Base-by-base conservation (phyloP, 1,140 invertebrate genomes). In the Drosophila micromelanica region DNA sequence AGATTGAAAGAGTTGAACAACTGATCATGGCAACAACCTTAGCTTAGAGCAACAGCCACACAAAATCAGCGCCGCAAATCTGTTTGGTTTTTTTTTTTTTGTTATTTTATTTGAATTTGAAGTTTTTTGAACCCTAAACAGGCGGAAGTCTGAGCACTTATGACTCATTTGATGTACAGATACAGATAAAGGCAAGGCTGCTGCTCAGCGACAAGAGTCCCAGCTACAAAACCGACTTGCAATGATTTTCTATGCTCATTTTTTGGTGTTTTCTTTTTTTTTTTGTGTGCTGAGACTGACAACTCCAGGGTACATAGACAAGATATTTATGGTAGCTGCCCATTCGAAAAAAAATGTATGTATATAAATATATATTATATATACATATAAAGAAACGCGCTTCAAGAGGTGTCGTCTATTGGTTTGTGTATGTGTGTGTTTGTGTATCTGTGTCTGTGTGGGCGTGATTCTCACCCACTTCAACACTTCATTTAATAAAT, bases 401-500 rank as follows among this genome's bases (percentile, higher is more conserved):
- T 35, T 35, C n/a, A 13, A 6, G 35, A 12, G 38, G 23, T 27
- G 27, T 6, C 7, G 54, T 11, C 15, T 62, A 2, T 35, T 11
- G 40, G 1, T 35, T 27, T 23, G 62, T n/a, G n/a, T n/a, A n/a
- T 51, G 38, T 35, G 37, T 23, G 51, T 51, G 35, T 11, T 9
- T 46, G 51, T 45, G 12, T 35, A 37, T 51, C 32, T 46, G 8
- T 32, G 20, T 51, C 23, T 54, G 55, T 55, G 70, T 55, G 70
- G 62, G 56, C 51, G 56, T 69, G 38, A 73, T 73, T 62, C 57
- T 62, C 49, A 56, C 32, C 42, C 71, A 74, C 65, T 70, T 74
- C 67, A 70, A 70, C 65, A 74, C 72, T 70, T 73, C 57, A 73
- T 69, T 56, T 73, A 69, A 69, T 73, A 73, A 73, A 73, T 69